Conservation (phyloP, 2,113 vertebrate species). For the Sceloporus tristichus region DNA sequence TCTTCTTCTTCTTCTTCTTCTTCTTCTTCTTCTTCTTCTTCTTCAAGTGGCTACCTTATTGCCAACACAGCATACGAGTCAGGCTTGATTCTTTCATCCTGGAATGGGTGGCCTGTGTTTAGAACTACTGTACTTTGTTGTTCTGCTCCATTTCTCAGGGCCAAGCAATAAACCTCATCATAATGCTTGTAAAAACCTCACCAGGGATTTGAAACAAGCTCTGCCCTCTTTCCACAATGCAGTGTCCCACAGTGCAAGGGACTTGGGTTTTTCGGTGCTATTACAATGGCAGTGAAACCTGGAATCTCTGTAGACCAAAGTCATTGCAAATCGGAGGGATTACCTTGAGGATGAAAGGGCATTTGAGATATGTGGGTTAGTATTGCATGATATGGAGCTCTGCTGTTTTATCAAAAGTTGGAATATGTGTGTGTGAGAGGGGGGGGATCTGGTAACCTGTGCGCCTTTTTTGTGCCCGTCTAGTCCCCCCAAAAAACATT, state of each 20-base stretch:
- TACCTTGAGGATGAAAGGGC: not conserved
- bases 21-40: no score
- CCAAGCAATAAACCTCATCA: not conserved
- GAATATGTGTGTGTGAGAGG: no score
- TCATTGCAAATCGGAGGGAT: not conserved
- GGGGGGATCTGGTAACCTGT: no score
- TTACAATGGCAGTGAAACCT: no score
- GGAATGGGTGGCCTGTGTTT: not conserved
- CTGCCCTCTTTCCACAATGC: not conserved
- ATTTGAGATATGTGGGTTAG: not conserved
- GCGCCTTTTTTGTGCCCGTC: no score
- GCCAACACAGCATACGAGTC: not conserved
- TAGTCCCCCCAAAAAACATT: no score
- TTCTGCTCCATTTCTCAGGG: slow-evolving; percentile 16
- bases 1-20: no score
- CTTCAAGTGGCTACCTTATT: no score
- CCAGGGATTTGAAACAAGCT: not conserved
- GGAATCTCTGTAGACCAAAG: not conserved
- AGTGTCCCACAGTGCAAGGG: not conserved
- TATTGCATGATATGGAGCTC: not conserved
- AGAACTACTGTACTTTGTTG: not conserved
- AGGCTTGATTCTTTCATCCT: not conserved
- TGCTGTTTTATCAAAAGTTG: not conserved
- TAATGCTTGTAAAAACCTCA: not conserved
- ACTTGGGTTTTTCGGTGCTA: not conserved